Evolutionary conservation across 1,140 invertebrate species (phyloP), one percentile per base, ranked within the genome.

Genomic region (Rhyzopertha dominica): DNA sequence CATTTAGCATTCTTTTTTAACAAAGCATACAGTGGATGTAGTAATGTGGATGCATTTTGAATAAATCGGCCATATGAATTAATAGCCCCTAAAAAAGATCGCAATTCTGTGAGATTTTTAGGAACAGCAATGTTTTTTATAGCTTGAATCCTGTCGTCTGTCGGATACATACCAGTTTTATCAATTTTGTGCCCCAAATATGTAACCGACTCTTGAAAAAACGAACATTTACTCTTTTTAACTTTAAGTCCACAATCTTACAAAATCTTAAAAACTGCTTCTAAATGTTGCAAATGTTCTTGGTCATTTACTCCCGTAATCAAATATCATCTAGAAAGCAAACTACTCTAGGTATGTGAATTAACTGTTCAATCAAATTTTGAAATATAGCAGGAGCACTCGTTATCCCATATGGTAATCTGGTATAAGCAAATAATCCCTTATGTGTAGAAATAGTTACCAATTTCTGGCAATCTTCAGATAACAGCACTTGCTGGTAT

Each of bases 401-500:
- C 3, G 54, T 53, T 1, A 71, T 39, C 0, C 69, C 70, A 51
- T 65, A 70, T 19, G 59, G 56, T 14, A 71, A 37, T 30, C 61
- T 47, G 8, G 46, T 67, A 46, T 57, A 66, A 22, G 47, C 14
- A 31, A 57, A 68, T 2, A 63, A 29, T n/a, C 67, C 68, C 31
- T 53, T 44, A 35, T 57, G 58, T 4, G 62, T 67, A 12, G 49
- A 54, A 30, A 70, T 67, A 5, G 62, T 68, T 3, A 66, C 63
- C 42, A 66, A 67, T n/a, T 59, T 43, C 25, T 43, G 59, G 24
- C 62, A 58, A 0, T 50, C 41, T 24, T 58, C 49, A n/a, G 60
- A 55, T 5, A 75, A 30, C 5, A 40, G 37, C 4, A 76, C 47
- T 52, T 76, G 73, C 52, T 61, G 66, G 53, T 45, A 56, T 3